Evolutionary conservation across 2,113 vertebrate species (phyloP).

Genomic region (Steatornis caripensis): DNA sequence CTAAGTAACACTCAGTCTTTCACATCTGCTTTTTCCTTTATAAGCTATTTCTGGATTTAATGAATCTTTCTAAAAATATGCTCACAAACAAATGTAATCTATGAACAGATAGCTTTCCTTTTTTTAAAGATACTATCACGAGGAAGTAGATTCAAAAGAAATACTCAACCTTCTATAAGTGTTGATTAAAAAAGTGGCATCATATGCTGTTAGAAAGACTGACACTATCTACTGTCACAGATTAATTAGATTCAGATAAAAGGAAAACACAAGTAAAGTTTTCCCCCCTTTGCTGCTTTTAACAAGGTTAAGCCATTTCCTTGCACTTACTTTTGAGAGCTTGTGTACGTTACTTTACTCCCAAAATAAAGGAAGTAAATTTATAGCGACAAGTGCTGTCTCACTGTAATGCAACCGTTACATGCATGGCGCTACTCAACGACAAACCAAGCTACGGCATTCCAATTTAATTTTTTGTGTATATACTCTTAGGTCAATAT

Average conservation of each 20-base stretch:
- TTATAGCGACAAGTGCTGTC: background rate
- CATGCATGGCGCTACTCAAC: background rate
- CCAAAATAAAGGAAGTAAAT: background rate
- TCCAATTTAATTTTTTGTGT: background rate
- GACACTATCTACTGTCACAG: background rate
- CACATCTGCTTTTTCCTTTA: background rate
- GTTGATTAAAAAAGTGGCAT: background rate
- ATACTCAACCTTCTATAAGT: background rate
- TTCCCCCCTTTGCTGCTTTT: background rate
- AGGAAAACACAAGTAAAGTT: background rate
- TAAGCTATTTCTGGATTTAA: background rate
- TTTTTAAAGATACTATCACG: background rate
- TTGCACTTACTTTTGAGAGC: background rate
- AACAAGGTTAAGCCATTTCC: background rate
- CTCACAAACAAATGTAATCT: background rate
- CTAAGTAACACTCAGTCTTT: background rate
- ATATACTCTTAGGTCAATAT: background rate
- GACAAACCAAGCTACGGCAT: background rate
- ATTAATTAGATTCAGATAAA: background rate
- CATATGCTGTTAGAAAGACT: background rate
- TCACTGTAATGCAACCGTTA: background rate
- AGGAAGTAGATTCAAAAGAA: background rate
- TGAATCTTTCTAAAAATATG: background rate
- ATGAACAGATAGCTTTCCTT: background rate
- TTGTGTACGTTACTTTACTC: background rate